Conservation (phyloP, 2,888 invertebrate species). For the Drosophila nigricruria region DNA sequence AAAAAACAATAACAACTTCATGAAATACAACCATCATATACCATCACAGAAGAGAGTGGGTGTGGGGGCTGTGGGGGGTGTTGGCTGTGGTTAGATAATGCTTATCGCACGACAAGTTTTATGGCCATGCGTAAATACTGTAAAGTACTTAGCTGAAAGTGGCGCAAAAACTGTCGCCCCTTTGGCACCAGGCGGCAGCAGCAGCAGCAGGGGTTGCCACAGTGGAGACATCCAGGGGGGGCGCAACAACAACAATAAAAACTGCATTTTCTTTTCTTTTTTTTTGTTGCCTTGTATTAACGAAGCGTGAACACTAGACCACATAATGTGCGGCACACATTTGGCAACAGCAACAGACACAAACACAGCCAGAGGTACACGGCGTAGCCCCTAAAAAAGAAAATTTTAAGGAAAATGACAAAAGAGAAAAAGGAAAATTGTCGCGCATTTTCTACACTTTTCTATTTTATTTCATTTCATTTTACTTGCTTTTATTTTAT, state of each 20-base stretch:
- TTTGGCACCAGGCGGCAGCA: conserved; percentile 11
- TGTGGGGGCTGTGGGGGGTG: neutral
- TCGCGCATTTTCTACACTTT: conserved; percentile 53
- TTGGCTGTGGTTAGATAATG: conserved; percentile 49
- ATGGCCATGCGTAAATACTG: conserved; percentile 67
- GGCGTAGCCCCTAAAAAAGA: conserved; percentile 35
- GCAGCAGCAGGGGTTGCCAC: neutral
- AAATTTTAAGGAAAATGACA: conserved; percentile 32
- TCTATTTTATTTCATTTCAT: conserved; percentile 23
- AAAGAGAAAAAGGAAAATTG: conserved; percentile 54
- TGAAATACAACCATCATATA: conserved; percentile 35
- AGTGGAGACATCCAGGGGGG: neutral
- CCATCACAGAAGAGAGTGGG: neutral
- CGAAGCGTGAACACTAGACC: conserved; percentile 79
- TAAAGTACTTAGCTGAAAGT: conserved; percentile 59
- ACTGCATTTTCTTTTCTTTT: conserved; percentile 36
- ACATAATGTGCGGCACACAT: conserved; percentile 80
- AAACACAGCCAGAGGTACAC: conserved; percentile 56
- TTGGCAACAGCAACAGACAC: conserved; percentile 36
- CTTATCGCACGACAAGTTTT: conserved; percentile 64
- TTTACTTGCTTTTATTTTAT: conserved; percentile 15
- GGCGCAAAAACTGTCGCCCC: conserved; percentile 55
- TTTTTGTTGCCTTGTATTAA: conserved; percentile 53
- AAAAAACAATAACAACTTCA: conserved; percentile 35
- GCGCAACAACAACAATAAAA: conserved; percentile 18